Percentiles rank a stretch among this genome's conserved stretches.
Conservation (phyloP, 2,888 invertebrate genomes). For the Tachina grossa region DNA sequence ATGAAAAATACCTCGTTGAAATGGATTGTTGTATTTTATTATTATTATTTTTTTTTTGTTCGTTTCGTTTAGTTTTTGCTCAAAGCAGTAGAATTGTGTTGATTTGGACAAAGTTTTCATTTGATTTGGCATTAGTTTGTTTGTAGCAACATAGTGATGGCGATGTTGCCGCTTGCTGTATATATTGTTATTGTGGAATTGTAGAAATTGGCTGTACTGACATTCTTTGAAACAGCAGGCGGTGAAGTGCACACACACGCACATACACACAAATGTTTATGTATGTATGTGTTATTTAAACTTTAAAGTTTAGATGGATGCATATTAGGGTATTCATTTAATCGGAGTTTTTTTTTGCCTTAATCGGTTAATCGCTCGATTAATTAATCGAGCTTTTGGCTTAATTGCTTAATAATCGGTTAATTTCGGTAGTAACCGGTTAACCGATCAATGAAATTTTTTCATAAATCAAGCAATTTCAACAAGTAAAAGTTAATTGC, state of each 20-base stretch:
- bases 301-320: slow-evolving; percentile 36
- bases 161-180: slow-evolving; percentile 8
- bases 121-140: slow-evolving; percentile 55
- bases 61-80: slow-evolving; percentile 18
- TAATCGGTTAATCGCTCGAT: too few species aligned
- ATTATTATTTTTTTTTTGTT: background rate
- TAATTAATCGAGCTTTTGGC: too few species aligned
- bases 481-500: too few species aligned
- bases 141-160: slow-evolving; percentile 6
- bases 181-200: slow-evolving; percentile 35
- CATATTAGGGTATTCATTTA: too few species aligned
- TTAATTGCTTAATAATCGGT: too few species aligned
- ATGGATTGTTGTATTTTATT: slow-evolving; percentile 50
- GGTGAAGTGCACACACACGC: background rate
- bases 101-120: slow-evolving; percentile 72
- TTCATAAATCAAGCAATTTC: too few species aligned
- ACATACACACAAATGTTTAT: background rate
- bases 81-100: slow-evolving; percentile 55
- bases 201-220: slow-evolving; percentile 51
- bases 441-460: too few species aligned
- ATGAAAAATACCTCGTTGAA: slow-evolving; percentile 65
- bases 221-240: slow-evolving; percentile 64
- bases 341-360: too few species aligned
- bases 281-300: background rate
- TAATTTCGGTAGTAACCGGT: too few species aligned